Evolutionary conservation across 2,888 invertebrate genomes (phyloP), one percentile per base, ranked within the genome.

Genomic region (Drosophila hamatofila): DNA sequence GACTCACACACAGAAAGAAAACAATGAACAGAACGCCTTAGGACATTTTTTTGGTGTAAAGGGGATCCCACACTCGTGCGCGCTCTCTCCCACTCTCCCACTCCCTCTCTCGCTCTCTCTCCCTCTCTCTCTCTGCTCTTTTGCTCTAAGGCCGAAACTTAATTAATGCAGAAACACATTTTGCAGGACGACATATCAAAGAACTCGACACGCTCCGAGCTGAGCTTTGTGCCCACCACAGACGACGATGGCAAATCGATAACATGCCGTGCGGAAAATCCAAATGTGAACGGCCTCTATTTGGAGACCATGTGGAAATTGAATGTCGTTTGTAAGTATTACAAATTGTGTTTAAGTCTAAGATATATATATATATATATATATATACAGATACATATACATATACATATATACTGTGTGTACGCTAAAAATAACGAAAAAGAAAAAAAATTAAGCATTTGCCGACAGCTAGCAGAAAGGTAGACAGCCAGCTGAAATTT

Each of bases 251-350:
- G 97, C 86, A 97, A 97, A 94, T 95, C 95, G 87, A 95, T 98
- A 94, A 96, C 96, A 72, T 98, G 98, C 93, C 95, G 97, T 90
- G 97, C 97, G 12, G 97, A 97, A 94, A 98, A 98, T 94, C 97
- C 97, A 74, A 97, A 96, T 94, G 96, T 97, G 88, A 96, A 96
- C 74, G 96, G 96, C 59, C 95, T 97, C 83, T 96, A 94, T 92
- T 94, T 97, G 85, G 97, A 97, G 93, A 96, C 96, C 83, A 95
- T 96, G 61, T 97, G 97, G 97, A 96, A 95, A 92, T 96, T 97
- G 92, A 96, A 96, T 93, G 97, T 98, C 89, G 97, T 97, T 83
- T 97, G 97, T 97, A 93, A 97, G 97, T 97, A 94, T 84, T 88
- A 89, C 89, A 89, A 87, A 87, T 89, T 85, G 89, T 80, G 76